Conservation (phyloP, 2,113 vertebrate species). For the Phocoena phocoena region DNA sequence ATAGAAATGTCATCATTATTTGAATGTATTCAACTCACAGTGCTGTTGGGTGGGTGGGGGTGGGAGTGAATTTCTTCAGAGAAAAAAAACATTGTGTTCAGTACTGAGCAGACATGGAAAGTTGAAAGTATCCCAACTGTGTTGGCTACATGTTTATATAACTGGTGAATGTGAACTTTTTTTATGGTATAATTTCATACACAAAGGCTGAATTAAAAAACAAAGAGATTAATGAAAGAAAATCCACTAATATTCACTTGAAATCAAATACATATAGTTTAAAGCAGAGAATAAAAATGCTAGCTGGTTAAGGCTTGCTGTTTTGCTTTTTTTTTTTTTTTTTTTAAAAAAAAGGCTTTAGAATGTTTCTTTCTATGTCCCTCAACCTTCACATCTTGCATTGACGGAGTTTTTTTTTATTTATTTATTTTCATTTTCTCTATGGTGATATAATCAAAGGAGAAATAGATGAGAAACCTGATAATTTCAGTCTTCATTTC, state of each 20-base stretch:
- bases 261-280: not conserved
- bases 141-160: not conserved
- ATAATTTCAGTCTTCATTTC: constrained; percentile 86
- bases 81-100: not conserved
- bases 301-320: constrained; percentile 40
- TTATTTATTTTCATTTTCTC: constrained; percentile 68
- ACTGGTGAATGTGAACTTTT: not conserved
- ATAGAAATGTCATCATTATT: not conserved
- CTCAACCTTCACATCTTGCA: constrained; percentile 56
- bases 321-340: constrained; percentile 7
- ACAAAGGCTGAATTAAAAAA: constrained; percentile 45
- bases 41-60: not conserved
- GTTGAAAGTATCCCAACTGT: not conserved
- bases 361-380: constrained; percentile 50
- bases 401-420: not conserved
- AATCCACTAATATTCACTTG: constrained; percentile 44
- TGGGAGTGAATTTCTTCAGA: not conserved
- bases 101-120: not conserved
- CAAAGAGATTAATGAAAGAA: constrained; percentile 48
- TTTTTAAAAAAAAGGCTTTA: constrained; percentile 33
- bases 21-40: not conserved
- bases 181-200: not conserved
- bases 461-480: constrained; percentile 54
- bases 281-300: constrained; percentile 47
- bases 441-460: constrained; percentile 82